These are phyloP conservation scores for Micronycteris hirsuta DNA, from an alignment of 2,113 vertebrate species.

Conservation along the genomic window DNA sequence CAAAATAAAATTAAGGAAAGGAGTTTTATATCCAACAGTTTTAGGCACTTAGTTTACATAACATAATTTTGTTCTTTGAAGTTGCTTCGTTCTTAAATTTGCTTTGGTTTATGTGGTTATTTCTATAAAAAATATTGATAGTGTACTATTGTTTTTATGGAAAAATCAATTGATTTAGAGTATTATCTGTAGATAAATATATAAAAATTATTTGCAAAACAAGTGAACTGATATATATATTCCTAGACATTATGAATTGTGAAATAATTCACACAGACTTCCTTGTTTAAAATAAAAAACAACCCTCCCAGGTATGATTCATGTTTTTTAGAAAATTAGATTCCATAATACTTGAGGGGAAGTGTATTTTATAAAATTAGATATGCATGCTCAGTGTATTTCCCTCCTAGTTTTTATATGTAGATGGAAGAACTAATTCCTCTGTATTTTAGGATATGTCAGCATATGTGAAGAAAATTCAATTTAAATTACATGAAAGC, in stretches of 20 bases:
- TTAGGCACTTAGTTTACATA: neutral
- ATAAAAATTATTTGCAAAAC: neutral
- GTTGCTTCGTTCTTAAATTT: neutral
- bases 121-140: neutral
- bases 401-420: neutral
- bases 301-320: neutral
- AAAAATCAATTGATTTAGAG: neutral
- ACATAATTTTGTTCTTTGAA: neutral
- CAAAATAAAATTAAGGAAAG: neutral
- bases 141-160: neutral
- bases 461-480: slow-evolving; percentile 98
- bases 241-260: neutral
- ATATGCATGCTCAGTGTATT: neutral
- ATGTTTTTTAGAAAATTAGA: neutral
- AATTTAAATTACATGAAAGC: slow-evolving; percentile 98
- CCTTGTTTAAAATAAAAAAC: neutral
- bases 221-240: neutral
- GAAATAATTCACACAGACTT: neutral
- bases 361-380: neutral
- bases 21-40: neutral
- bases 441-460: slow-evolving; percentile 92
- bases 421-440: neutral
- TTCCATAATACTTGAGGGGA: slow-evolving; percentile 1
- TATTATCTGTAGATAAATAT: neutral
- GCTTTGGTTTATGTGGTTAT: neutral